phyloP scores from a whole-genome alignment of 2,888 invertebrate genomes.

The Julus scanicus region DNA sequence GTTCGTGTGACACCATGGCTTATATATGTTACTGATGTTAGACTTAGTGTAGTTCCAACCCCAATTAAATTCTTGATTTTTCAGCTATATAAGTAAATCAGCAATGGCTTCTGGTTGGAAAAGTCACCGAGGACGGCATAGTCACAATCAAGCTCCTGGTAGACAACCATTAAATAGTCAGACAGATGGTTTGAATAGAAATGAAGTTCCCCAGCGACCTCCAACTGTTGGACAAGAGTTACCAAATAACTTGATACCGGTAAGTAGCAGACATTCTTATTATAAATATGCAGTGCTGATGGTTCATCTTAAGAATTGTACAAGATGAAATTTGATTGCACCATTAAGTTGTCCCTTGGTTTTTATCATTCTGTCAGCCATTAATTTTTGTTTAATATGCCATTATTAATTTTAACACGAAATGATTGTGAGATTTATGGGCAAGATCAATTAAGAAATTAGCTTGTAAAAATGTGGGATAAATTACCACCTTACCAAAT shows the following conservation, averaged over 20 bases:
- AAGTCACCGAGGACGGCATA: slow-evolving; percentile 20
- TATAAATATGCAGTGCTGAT: no score
- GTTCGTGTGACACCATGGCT: background rate
- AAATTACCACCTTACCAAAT: no score
- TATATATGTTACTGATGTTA: background rate
- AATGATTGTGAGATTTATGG: no score
- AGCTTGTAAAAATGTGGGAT: no score
- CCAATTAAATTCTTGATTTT: background rate
- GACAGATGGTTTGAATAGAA: slow-evolving; percentile 19
- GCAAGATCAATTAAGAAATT: no score
- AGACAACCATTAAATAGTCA: slow-evolving; percentile 8
- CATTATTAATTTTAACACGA: no score
- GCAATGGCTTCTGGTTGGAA: slow-evolving; percentile 53
- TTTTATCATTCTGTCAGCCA: no score
- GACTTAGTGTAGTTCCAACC: background rate
- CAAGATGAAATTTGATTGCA: no score
- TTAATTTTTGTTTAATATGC: no score
- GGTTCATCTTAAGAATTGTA: background rate
- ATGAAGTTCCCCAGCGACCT: slow-evolving; percentile 55
- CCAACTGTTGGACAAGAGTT: slow-evolving; percentile 56
- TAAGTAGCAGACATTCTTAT: background rate
- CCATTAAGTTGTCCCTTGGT: no score
- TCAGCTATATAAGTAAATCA: slow-evolving; percentile 9
- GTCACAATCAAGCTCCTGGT: slow-evolving; percentile 1
- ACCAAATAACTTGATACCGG: slow-evolving; percentile 54